Evolutionary conservation across 2,113 vertebrate genomes (phyloP), one percentile per base, ranked within the genome.

Genomic region (Picathartes gymnocephalus): DNA sequence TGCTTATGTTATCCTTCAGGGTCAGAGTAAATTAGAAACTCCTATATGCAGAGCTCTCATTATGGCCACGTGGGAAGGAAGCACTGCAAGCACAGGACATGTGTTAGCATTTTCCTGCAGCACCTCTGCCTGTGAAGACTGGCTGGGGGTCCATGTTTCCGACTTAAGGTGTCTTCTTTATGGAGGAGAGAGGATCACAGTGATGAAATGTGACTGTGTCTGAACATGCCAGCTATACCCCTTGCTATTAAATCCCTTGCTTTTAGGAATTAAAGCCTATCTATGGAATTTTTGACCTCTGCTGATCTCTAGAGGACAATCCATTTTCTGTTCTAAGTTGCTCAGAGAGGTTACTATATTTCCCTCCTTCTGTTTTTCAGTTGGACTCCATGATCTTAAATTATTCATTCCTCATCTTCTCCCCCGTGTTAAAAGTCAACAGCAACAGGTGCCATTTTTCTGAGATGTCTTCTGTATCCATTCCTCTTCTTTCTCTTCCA

Each of bases 61-160:
- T 90, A 74, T 5, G 48, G 78, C 69, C 71, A 57, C 0, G 13
- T 50, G 72, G 42, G 53, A 69, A 88, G 69, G 48, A 68, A 86
- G 24, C 50, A 15, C 42, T 33, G 44, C 39, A 57, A 84, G 66
- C 45, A 35, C 24, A 77, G 42, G 57, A 78, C 86, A 44, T n/a
- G 28, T 61, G 86, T 35, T 31, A 50, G 57, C 25, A 11, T 17
- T 85, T 33, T 57, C 30, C 72, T n/a, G 60, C 60, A 81, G 61
- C 33, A 84, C 35, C 66, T 95, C 62, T 45, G 72, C 83, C 71
- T 1, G 1, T 60, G n/a, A 61, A 88, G 20, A 33, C 2, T 58
- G 79, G 30, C 10, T 0, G 0, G 39, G 21, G 25, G 20, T 66
- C 16, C 37, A 48, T 0, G 0, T 37, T 82, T 68, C 73, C 1